Evolutionary conservation across 2,113 vertebrate species (phyloP).

Genomic region (Pyxicephalus adspersus): DNA sequence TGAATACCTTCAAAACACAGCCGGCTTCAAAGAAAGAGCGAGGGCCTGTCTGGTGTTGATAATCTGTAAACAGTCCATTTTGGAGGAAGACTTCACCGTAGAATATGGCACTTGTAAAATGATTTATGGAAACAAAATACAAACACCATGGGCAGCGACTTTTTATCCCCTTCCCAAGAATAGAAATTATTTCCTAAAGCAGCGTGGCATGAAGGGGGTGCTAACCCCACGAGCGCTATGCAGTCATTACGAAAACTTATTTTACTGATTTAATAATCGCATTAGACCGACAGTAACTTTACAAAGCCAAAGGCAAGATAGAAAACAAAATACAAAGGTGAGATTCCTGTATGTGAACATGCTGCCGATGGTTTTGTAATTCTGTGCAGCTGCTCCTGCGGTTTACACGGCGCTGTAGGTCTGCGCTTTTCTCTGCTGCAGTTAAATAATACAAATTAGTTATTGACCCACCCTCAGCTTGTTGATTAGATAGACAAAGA

Average conservation of each 20-base stretch:
- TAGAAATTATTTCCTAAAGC: conserved; percentile 45
- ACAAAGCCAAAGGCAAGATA: no score
- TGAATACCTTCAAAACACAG: conserved; percentile 30
- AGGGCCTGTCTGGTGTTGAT: conserved; percentile 19
- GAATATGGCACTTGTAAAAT: conserved; percentile 7
- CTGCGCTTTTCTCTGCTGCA: no score
- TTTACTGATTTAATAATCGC: conserved; percentile 6
- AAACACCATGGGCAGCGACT: conserved; percentile 30
- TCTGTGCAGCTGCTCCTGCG: no score
- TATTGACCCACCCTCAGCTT: no score
- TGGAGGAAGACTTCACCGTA: conserved; percentile 7
- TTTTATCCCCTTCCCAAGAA: background rate
- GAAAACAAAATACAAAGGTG: no score
- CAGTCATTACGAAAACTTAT: conserved; percentile 34
- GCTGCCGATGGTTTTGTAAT: no score
- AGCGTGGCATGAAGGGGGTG: background rate
- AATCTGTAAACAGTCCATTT: conserved; percentile 34
- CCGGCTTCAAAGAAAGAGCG: conserved; percentile 30
- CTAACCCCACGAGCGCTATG: conserved; percentile 7
- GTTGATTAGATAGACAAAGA: no score
- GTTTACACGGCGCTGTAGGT: no score
- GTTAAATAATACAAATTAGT: no score
- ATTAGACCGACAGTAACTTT: no score
- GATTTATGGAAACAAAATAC: conserved; percentile 45
- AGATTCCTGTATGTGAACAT: no score